These are phyloP conservation scores for Penaeus indicus DNA, from an alignment of 1,140 invertebrate species.

Conservation along the genomic window DNA sequence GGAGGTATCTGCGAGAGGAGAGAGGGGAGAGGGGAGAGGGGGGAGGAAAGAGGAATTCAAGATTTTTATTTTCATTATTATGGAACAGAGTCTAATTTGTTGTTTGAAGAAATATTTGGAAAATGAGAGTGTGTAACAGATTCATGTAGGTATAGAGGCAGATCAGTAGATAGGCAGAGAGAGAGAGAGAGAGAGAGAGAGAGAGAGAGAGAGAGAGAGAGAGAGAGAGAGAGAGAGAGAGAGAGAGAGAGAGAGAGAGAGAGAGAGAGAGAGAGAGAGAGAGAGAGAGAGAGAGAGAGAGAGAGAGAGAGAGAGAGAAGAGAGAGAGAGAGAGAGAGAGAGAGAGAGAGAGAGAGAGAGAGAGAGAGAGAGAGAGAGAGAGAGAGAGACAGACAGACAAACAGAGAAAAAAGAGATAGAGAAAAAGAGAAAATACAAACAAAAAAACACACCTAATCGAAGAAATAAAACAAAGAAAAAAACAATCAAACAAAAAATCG, in stretches of 20 bases:
- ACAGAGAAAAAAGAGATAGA: background rate
- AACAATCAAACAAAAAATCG: too few relatives aligned
- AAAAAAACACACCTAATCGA: too few relatives aligned
- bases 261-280: background rate
- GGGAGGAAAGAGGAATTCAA: background rate
- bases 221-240: background rate
- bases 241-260: slow-evolving; percentile 7
- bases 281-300: background rate
- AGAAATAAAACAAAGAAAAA: too few relatives aligned
- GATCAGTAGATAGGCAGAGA: background rate
- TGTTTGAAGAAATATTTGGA: background rate
- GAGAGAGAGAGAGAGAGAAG: too few relatives aligned
- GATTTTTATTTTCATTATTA: background rate
- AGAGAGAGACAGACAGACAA: slow-evolving; percentile 30
- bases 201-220: background rate
- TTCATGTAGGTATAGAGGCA: background rate
- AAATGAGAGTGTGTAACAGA: too few relatives aligned
- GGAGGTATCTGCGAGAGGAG: background rate
- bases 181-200: background rate
- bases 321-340: slow-evolving; percentile 2
- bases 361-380: slow-evolving; percentile 29
- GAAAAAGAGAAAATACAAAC: too few relatives aligned
- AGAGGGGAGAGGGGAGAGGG: background rate
- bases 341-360: slow-evolving; percentile 27
- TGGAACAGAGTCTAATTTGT: background rate